Percentiles rank a stretch among this genome's conserved stretches.
phyloP scores from a whole-genome alignment of 2,797 vertebrate genomes.

The Eurystomus glaucurus region DNA sequence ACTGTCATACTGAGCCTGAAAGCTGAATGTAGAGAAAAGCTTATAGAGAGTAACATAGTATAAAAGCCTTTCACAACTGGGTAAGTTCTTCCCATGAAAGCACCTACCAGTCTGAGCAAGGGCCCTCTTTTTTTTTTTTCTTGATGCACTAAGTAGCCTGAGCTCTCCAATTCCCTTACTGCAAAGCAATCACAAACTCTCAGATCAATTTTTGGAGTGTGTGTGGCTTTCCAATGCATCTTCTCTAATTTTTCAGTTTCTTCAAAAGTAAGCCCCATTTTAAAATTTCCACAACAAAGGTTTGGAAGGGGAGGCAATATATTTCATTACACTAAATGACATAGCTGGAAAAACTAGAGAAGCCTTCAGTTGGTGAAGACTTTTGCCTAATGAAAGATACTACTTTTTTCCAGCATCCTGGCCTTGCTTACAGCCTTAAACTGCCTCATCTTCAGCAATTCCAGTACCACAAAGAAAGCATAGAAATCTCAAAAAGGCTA shows the following conservation, averaged over 20 bases:
- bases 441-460: background rate
- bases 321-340: slow-evolving; percentile 10
- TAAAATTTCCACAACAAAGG: background rate
- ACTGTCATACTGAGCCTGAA: background rate
- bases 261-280: background rate
- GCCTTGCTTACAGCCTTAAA: background rate
- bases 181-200: background rate
- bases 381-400: background rate
- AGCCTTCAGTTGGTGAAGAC: background rate
- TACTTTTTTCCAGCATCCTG: background rate
- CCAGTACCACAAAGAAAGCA: background rate
- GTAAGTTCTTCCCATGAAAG: background rate
- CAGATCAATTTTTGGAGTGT: background rate
- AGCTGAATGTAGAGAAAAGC: background rate
- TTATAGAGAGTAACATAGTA: background rate
- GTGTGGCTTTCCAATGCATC: background rate
- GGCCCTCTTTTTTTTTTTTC: background rate
- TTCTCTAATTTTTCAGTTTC: background rate
- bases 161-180: background rate
- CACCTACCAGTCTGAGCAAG: background rate
- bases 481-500: background rate
- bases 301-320: background rate
- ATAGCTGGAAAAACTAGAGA: background rate
- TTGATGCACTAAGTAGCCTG: background rate
- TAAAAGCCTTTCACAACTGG: background rate